phyloP scores from a whole-genome alignment of 2,113 vertebrate species.

The Casuarius casuarius region DNA sequence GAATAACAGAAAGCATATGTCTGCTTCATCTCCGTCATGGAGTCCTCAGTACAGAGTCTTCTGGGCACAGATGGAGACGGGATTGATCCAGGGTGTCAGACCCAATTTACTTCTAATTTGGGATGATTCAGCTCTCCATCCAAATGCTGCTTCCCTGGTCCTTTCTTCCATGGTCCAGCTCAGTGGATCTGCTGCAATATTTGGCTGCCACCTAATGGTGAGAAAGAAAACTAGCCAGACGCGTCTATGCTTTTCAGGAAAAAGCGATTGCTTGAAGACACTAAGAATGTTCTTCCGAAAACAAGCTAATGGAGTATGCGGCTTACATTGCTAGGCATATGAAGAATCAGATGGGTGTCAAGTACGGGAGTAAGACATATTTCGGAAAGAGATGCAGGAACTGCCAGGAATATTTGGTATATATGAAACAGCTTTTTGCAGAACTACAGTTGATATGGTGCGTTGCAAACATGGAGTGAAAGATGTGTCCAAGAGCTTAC shows the following conservation, averaged over 20 bases:
- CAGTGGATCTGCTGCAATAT: neutral
- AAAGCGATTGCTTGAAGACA: neutral
- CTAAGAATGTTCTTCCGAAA: neutral
- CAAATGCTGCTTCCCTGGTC: accelerated
- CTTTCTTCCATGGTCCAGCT: accelerated
- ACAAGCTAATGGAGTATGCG: neutral
- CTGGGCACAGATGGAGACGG: neutral
- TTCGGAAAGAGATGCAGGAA: neutral
- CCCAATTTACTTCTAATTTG: neutral
- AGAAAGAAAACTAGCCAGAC: neutral
- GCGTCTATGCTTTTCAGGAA: neutral
- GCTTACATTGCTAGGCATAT: neutral
- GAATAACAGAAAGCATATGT: neutral
- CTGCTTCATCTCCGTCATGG: neutral
- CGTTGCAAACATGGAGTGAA: neutral
- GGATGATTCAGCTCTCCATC: neutral
- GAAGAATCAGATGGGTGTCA: neutral
- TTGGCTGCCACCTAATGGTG: constrained; percentile 31
- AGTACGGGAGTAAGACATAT: neutral
- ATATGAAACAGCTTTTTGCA: neutral
- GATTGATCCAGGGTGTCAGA: neutral
- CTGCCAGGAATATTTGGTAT: neutral
- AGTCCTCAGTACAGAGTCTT: neutral
- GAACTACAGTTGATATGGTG: neutral
- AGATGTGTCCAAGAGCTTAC: neutral